A percentile compares a stretch with the other conserved stretches of the same genome.
phyloP scores from a whole-genome alignment of 2,113 vertebrate species.

The Hepsetus odoe region DNA sequence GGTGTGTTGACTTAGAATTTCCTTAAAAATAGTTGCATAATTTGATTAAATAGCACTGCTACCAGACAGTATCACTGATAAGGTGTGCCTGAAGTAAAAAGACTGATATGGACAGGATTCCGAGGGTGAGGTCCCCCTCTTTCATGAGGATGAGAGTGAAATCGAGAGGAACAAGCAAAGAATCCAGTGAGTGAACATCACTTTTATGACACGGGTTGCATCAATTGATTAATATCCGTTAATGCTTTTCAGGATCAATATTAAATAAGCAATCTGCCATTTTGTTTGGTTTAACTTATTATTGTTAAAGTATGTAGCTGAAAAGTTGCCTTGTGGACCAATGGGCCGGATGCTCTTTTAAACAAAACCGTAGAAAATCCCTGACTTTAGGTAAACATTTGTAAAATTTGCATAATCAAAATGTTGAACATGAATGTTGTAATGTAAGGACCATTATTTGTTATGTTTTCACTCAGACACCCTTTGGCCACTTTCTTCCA shows the following conservation, averaged over 20 bases:
- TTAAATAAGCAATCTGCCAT: no score
- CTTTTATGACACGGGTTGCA: not conserved
- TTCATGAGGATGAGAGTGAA: conserved; percentile 86
- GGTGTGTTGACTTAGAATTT: no score
- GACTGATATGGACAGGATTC: conserved; percentile 73
- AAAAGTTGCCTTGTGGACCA: not conserved
- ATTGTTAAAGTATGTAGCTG: no score
- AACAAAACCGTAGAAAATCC: not conserved
- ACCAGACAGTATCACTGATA: not conserved
- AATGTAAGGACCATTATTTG: not conserved
- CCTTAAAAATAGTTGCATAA: not conserved
- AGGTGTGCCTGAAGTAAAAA: not conserved
- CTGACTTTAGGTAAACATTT: not conserved
- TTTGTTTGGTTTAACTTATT: no score
- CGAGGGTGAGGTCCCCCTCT: conserved; percentile 87
- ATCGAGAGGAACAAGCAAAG: conserved; percentile 70
- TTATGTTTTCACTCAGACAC: conserved; percentile 73
- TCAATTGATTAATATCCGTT: not conserved
- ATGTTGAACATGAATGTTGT: not conserved
- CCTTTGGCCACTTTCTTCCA: conserved; percentile 90
- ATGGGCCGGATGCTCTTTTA: not conserved
- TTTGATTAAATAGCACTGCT: not conserved
- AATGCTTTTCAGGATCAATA: no score
- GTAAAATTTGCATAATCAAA: not conserved
- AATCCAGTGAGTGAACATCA: conserved; percentile 76